A percentile compares a stretch with the other conserved stretches of the same genome.
Evolutionary conservation across 2,797 vertebrate genomes (phyloP).

Genomic region (Florisuga fusca): DNA sequence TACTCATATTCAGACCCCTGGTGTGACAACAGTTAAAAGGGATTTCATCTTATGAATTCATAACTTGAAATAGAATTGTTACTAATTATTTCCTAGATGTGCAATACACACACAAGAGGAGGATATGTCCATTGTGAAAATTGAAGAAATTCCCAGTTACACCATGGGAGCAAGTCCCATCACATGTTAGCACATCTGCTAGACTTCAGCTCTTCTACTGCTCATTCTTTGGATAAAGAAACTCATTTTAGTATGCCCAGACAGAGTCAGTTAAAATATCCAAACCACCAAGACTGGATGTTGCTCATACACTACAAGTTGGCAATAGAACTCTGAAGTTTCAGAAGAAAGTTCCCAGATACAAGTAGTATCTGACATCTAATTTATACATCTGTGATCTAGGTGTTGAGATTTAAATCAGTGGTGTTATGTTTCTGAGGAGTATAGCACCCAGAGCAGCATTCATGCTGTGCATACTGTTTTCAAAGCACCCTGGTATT

Average conservation of each 20-base stretch:
- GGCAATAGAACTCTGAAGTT: neutral
- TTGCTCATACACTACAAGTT: neutral
- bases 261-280: neutral
- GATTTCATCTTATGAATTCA: neutral
- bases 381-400: neutral
- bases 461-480: neutral
- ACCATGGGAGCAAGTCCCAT: neutral
- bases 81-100: neutral
- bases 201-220: neutral
- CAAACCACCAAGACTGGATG: neutral
- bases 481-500: neutral
- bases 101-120: neutral
- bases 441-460: neutral
- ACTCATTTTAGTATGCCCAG: neutral
- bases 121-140: neutral
- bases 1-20: neutral
- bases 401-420: neutral
- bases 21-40: neutral
- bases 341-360: neutral
- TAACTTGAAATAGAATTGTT: neutral
- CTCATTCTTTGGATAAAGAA: neutral
- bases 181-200: neutral
- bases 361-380: neutral
- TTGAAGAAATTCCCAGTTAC: neutral
- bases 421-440: neutral